Base-by-base conservation (phyloP, 2,888 invertebrate genomes). In the Parascotia fuliginaria region DNA sequence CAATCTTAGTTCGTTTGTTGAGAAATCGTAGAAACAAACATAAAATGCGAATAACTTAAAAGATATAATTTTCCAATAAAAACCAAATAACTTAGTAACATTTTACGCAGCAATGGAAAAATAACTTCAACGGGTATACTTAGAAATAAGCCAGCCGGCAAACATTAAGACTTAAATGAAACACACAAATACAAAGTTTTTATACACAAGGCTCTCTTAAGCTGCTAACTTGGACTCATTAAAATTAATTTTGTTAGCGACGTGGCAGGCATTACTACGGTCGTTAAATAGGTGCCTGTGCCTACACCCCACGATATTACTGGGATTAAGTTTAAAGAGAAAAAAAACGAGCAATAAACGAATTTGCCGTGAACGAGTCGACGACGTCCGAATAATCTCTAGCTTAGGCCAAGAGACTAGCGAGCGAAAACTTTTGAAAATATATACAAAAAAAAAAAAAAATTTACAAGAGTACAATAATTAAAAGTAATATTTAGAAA, bases 261-360 rank as follows among this genome's bases (percentile, higher is more conserved):
- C 59, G 55, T 37, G 37, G 44, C 57, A 19, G 38, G 52, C 45
- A 59, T 65, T 61, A 55, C 47, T 32, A 28, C 46, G 42, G 58
- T 56, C 45, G 55, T 69, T 58, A 58, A 59, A 65, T 66, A 65
- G 66, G 51, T 52, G 52, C 49, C 70, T 59, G 34, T 40, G 62
- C 59, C 59, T 68, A 68, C 61, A 54, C 57, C 58, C 36, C 43
- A 45, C 71, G 63, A 67, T 73, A 75, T 75, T 71, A 74, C 66
- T 50, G 58, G 77, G 77, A 83, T 85, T 83, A 81, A 75, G 77
- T 79, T 76, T 63, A 45, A 49, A 72, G 61, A 64, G 58, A 77
- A 76, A 82, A n/a, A n/a, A 81, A 80, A 69, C 60, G 60, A 72
- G 77, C 75, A 80, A 77, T 81, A 78, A 83, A 81, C 70, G 79